These are phyloP conservation scores for Belgica antarctica DNA, from an alignment of 2,888 invertebrate genomes.

Conservation along the genomic window DNA sequence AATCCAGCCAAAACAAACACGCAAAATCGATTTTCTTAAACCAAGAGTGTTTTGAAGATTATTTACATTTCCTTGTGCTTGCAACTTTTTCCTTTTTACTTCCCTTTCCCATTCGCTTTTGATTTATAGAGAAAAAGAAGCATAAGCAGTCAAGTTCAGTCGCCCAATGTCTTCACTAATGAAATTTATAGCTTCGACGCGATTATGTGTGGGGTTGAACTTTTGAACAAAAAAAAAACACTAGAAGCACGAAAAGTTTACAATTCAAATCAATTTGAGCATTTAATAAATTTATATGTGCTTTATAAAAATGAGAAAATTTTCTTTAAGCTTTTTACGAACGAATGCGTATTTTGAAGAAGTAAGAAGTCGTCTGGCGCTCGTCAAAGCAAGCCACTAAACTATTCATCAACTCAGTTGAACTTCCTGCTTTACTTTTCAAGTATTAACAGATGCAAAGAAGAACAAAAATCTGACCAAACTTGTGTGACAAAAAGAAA, in stretches of 20 bases:
- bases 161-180: background rate
- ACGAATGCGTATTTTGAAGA: background rate
- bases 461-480: conserved; percentile 9
- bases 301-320: background rate
- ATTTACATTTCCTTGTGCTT: conserved; percentile 5
- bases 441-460: conserved; percentile 5
- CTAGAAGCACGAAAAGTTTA: background rate
- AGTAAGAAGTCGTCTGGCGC: too few relatives aligned
- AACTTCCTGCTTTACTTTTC: conserved; percentile 2
- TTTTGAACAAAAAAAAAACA: too few relatives aligned
- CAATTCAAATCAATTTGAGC: background rate
- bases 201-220: background rate
- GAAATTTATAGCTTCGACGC: background rate
- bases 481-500: conserved; percentile 7
- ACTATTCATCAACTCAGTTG: too few relatives aligned
- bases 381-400: too few relatives aligned
- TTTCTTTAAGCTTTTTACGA: background rate
- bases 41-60: background rate
- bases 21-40: conserved; percentile 10
- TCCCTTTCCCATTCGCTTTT: too few relatives aligned
- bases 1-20: conserved; percentile 16
- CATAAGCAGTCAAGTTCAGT: background rate
- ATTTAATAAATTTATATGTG: conserved; percentile 6
- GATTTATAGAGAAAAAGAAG: background rate
- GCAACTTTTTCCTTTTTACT: background rate